Evolutionary conservation across 2,888 invertebrate species (phyloP).

Genomic region (Cacoxenus indagator): DNA sequence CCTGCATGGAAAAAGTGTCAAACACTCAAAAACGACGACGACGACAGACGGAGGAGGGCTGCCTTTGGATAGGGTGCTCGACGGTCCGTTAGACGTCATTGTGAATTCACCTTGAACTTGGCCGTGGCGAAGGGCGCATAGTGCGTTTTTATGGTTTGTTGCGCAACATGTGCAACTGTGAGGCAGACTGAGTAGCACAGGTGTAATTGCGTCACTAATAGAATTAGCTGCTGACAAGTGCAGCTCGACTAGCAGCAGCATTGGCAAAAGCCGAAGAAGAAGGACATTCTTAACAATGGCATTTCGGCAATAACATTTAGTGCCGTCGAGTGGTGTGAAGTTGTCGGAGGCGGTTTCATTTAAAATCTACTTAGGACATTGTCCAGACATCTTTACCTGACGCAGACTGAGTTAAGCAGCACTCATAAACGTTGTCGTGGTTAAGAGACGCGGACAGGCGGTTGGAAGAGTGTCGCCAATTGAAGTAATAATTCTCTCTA

Average conservation of each 20-base stretch:
- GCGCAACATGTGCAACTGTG: slow-evolving; percentile 3
- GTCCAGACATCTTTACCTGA: slow-evolving; percentile 6
- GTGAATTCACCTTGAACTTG: slow-evolving; percentile 9
- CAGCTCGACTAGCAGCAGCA: background rate
- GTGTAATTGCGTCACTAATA: slow-evolving; percentile 54
- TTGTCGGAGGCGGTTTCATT: slow-evolving; percentile 50
- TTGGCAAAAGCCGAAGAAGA: background rate
- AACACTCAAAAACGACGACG: background rate
- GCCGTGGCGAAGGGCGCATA: background rate
- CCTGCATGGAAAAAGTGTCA: slow-evolving; percentile 39
- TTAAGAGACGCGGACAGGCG: background rate
- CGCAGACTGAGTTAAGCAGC: background rate
- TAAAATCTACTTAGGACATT: slow-evolving; percentile 51
- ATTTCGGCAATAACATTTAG: slow-evolving; percentile 5
- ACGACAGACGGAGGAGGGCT: background rate
- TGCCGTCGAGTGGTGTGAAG: slow-evolving; percentile 51
- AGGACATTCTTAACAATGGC: background rate
- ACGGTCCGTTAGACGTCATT: background rate
- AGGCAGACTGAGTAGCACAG: slow-evolving; percentile 33
- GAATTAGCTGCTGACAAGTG: slow-evolving; percentile 6
- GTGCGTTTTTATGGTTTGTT: slow-evolving; percentile 11
- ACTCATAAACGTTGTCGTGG: background rate
- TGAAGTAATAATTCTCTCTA: slow-evolving; percentile 57
- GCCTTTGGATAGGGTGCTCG: background rate
- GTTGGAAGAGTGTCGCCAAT: slow-evolving; percentile 49